Base-by-base conservation (phyloP, 2,797 vertebrate species). In the Silurus lanzhouensis region DNA sequence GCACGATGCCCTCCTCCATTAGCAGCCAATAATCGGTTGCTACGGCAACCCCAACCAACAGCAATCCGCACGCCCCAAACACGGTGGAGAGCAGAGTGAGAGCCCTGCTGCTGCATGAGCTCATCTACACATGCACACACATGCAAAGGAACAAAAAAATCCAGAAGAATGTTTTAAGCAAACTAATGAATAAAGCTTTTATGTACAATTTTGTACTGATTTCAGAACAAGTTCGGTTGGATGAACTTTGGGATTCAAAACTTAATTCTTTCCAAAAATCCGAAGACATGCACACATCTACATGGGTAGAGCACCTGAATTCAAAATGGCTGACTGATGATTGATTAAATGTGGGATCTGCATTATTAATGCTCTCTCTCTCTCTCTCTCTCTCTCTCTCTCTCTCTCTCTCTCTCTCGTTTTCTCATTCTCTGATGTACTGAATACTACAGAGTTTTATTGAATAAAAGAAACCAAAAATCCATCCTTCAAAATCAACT, bases 21-120 rank as follows among this genome's bases (percentile, higher is more conserved):
- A 97, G 96, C 58, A 98, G 95, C 97, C 97, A 98, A 94, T 97
- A 97, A 94, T 98, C 97, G 0, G 97, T 98, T 92, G 97, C 97
- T 90, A 98, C 97, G 0, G 97, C 97, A 89, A 98, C 97, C 79
- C 97, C 97, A 84, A 98, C 97, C 64, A 97, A 95, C 86, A 97
- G 95, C 90, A 98, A 92, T 77, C 97, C 97, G 0, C 97, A 97
- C 6, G 97, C 97, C 19, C 97, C 97, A 0, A 98, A 98, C 92
- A 97, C 97, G 13, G 96, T 97, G 94, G 97, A 97, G 91, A 98
- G 96, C 93, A 98, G 96, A 92, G 97, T 98, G 93, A 98, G 92
- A 87, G 97, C 97, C 6, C 97, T 96, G 89, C 96, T 97, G 92
- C 97, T 97, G 92, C 97, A 98, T 80, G 96, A 96, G 94, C 96